Evolutionary conservation across 2,888 invertebrate genomes (phyloP).

Genomic region (Chrysolina americana): DNA sequence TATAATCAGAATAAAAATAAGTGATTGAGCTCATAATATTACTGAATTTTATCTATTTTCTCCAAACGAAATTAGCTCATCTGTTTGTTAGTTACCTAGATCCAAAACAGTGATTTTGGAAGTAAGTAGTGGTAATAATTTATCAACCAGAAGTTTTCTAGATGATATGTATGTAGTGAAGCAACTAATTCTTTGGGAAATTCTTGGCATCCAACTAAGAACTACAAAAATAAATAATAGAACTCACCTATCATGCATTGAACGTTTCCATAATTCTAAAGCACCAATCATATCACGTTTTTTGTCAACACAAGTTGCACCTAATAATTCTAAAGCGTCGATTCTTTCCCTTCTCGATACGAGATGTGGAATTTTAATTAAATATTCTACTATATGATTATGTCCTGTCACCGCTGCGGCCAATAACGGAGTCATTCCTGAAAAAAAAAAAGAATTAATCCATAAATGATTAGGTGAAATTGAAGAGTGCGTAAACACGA

Average conservation of each 20-base stretch:
- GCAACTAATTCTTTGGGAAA: not conserved
- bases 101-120: too few species aligned
- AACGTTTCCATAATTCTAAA: conserved; percentile 89
- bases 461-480: too few species aligned
- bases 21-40: too few species aligned
- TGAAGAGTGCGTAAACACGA: too few species aligned
- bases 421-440: conserved; percentile 94
- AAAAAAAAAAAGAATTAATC: conserved; percentile 52
- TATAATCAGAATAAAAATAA: too few species aligned
- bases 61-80: too few species aligned
- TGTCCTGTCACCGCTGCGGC: conserved; percentile 95
- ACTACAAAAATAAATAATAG: not conserved
- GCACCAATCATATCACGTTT: conserved; percentile 94
- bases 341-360: conserved; percentile 86
- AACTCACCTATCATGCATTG: conserved; percentile 85
- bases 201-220: not conserved
- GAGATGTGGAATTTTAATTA: conserved; percentile 81
- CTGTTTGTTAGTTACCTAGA: too few species aligned
- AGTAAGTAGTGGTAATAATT: too few species aligned
- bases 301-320: conserved; percentile 97
- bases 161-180: too few species aligned
- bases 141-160: too few species aligned
- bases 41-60: too few species aligned
- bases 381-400: conserved; percentile 92
- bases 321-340: conserved; percentile 91